These are phyloP conservation scores for Conomelus anceps DNA, from an alignment of 2,888 invertebrate species.

Conservation along the genomic window DNA sequence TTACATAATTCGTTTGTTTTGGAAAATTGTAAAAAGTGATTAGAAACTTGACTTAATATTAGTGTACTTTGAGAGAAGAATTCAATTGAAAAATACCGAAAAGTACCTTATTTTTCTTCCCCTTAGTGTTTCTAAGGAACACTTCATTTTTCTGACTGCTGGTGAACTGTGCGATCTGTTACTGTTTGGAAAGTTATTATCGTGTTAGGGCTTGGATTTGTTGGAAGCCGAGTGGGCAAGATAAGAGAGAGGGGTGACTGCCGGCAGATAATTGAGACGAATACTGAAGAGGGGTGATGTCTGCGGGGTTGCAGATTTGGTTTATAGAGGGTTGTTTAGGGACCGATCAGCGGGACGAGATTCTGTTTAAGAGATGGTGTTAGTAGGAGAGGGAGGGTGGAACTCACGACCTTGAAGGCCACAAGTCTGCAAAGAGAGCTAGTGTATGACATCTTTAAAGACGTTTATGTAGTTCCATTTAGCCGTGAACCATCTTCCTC, in stretches of 20 bases:
- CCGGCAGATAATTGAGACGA: not conserved
- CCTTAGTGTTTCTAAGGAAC: too few species aligned
- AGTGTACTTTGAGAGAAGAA: too few species aligned
- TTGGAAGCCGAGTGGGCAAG: not conserved
- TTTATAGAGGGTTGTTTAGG: not conserved
- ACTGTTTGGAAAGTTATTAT: not conserved
- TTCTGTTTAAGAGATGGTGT: not conserved
- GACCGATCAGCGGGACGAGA: not conserved
- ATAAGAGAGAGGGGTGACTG: not conserved
- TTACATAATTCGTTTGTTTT: too few species aligned
- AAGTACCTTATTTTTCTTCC: not conserved
- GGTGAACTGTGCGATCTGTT: not conserved
- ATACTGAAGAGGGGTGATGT: not conserved
- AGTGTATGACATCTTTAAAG: not conserved
- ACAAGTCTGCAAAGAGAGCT: too few species aligned
- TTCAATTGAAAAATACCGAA: not conserved
- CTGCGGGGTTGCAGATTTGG: not conserved
- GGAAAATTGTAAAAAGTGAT: not conserved
- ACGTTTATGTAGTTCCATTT: not conserved
- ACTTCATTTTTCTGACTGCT: not conserved
- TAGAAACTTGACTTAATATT: too few species aligned
- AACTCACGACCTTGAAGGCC: not conserved
- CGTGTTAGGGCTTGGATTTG: not conserved
- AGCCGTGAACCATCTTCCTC: not conserved
- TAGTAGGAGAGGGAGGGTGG: not conserved